These are phyloP conservation scores for Aldrovandia affinis DNA, from an alignment of 2,797 vertebrate species.

Conservation along the genomic window DNA sequence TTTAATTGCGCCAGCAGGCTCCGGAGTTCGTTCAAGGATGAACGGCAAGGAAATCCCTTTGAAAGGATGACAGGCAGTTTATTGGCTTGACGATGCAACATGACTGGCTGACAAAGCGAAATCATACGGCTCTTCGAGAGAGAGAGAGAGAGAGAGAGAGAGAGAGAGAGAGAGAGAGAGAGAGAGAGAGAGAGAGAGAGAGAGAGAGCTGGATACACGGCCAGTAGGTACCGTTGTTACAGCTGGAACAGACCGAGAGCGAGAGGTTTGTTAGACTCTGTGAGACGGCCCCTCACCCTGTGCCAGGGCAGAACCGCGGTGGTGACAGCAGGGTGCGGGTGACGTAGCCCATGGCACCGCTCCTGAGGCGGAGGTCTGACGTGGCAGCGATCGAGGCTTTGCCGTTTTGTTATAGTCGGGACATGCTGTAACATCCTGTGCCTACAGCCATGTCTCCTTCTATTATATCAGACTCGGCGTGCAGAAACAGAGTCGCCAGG, in stretches of 20 bases:
- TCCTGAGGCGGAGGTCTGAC: constrained; percentile 43
- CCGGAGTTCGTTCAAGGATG: neutral
- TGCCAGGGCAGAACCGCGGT: constrained; percentile 7
- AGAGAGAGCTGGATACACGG: neutral
- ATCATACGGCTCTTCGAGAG: too few species aligned
- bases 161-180: too few species aligned
- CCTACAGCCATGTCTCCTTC: constrained; percentile 16
- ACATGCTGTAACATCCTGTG: constrained; percentile 46
- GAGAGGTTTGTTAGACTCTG: neutral
- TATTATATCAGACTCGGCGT: neutral
- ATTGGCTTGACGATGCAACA: neutral
- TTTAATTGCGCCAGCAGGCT: neutral
- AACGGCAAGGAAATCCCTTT: too few species aligned
- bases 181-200: too few species aligned
- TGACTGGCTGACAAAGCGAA: neutral
- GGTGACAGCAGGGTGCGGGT: constrained; percentile 3
- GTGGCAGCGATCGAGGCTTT: constrained; percentile 26
- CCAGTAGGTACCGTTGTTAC: neutral
- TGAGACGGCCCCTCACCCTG: neutral
- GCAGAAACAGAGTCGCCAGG: too few species aligned
- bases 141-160: too few species aligned
- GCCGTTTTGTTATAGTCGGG: constrained; percentile 36
- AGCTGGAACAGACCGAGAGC: neutral
- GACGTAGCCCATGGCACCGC: constrained; percentile 22
- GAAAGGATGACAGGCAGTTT: neutral